Percentiles rank a stretch among this genome's conserved stretches.
These are phyloP conservation scores for Dolichallabes microphthalmus DNA, from an alignment of 2,113 vertebrate species.

Conservation along the genomic window DNA sequence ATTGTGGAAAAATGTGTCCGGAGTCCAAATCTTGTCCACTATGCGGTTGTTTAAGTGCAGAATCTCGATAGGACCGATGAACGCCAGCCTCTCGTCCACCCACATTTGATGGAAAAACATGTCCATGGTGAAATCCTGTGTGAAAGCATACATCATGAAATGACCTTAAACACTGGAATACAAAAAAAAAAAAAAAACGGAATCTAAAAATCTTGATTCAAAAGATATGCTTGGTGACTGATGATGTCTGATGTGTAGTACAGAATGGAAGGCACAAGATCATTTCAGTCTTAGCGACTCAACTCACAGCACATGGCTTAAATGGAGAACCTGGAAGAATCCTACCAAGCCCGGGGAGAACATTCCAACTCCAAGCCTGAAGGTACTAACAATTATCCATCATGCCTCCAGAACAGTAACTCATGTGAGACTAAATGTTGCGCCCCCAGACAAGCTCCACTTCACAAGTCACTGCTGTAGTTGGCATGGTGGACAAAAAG, in stretches of 20 bases:
- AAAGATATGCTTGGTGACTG: neutral
- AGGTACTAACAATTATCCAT: too few species aligned
- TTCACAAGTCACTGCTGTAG: neutral
- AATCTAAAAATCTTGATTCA: neutral
- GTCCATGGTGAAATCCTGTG: conserved; percentile 78
- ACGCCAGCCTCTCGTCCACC: conserved; percentile 77
- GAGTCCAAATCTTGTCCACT: conserved; percentile 80
- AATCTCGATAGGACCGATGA: conserved; percentile 74
- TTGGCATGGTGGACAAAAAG: neutral
- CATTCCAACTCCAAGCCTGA: too few species aligned
- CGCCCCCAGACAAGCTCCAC: neutral
- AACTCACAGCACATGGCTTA: neutral
- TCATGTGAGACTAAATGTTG: neutral
- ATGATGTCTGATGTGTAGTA: neutral
- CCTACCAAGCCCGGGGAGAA: too few species aligned
- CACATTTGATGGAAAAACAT: conserved; percentile 82
- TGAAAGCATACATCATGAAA: neutral
- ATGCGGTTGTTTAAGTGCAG: conserved; percentile 77
- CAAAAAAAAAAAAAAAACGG: neutral
- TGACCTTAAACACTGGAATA: neutral
- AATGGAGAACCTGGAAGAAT: neutral
- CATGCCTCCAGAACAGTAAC: too few species aligned
- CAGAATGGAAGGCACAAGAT: neutral
- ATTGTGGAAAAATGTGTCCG: conserved; percentile 78
- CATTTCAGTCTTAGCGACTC: neutral